phyloP scores from a whole-genome alignment of 2,113 vertebrate genomes.

The Ornithorhynchus anatinus region DNA sequence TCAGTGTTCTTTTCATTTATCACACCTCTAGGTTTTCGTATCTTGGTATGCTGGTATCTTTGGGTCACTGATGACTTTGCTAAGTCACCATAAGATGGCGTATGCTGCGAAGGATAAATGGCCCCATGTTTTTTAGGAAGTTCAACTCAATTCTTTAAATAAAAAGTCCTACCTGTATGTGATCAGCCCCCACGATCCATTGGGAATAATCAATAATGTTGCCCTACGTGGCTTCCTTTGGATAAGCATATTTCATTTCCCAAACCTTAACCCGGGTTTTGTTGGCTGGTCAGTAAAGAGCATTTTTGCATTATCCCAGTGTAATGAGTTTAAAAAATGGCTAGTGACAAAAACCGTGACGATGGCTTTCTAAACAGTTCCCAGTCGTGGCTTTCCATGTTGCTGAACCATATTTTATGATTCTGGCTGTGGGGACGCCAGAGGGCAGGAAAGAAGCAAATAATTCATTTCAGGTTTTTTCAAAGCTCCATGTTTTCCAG shows the following conservation, averaged over 20 bases:
- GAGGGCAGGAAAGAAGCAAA: constrained; percentile 16
- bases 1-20: not conserved
- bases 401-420: constrained; percentile 34
- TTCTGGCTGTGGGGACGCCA: constrained; percentile 39
- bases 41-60: not conserved
- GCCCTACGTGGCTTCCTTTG: too few species aligned
- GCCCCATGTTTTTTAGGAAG: not conserved
- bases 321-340: constrained; percentile 17
- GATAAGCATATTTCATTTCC: not conserved
- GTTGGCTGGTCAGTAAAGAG: not conserved
- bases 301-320: constrained; percentile 13
- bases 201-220: too few species aligned
- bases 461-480: constrained; percentile 42
- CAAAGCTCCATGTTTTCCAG: too few species aligned
- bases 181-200: too few species aligned
- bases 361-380: constrained; percentile 7
- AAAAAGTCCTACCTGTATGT: not conserved
- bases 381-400: constrained; percentile 22
- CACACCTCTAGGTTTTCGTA: not conserved
- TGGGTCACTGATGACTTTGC: not conserved
- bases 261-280: too few species aligned
- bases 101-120: not conserved
- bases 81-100: not conserved
- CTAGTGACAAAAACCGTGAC: constrained; percentile 37
- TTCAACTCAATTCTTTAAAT: not conserved